Evolutionary conservation across 2,888 invertebrate species (phyloP).

Genomic region (Brachypalpus laphriformis): DNA sequence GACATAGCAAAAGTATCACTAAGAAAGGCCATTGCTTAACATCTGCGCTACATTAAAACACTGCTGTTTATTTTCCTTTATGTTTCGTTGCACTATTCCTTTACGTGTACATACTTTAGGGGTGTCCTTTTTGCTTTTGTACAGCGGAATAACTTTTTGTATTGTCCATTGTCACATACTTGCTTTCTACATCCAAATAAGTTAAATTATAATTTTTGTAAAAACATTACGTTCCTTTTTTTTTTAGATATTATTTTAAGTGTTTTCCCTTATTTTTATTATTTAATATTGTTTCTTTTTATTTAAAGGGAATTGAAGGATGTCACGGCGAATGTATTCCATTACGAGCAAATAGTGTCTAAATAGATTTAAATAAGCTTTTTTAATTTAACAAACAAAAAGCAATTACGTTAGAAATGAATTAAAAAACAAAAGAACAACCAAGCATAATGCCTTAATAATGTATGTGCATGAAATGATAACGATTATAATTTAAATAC

Average conservation of each 20-base stretch:
- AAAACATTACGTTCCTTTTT: slow-evolving; percentile 76
- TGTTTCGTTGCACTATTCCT: not conserved
- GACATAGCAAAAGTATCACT: not conserved
- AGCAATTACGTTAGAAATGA: not conserved
- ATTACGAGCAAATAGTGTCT: slow-evolving; percentile 85
- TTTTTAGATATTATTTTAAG: slow-evolving; percentile 75
- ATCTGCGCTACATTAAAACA: no score
- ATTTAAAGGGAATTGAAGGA: slow-evolving; percentile 82
- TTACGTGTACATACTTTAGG: not conserved
- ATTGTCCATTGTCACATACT: not conserved
- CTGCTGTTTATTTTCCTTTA: no score
- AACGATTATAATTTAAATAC: slow-evolving; percentile 51
- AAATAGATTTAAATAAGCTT: slow-evolving; percentile 76
- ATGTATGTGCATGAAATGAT: slow-evolving; percentile 63
- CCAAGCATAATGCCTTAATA: slow-evolving; percentile 29
- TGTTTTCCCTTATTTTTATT: slow-evolving; percentile 75
- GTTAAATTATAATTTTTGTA: not conserved
- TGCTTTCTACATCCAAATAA: slow-evolving; percentile 1
- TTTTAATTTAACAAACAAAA: slow-evolving; percentile 35
- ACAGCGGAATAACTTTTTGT: not conserved
- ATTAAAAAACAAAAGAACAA: slow-evolving; percentile 14
- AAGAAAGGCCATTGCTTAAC: no score
- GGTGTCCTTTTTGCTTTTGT: slow-evolving; percentile 3
- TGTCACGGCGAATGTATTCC: slow-evolving; percentile 86
- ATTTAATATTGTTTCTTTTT: slow-evolving; percentile 76